phyloP scores from a whole-genome alignment of 2,113 vertebrate species.

The Gymnogyps californianus region DNA sequence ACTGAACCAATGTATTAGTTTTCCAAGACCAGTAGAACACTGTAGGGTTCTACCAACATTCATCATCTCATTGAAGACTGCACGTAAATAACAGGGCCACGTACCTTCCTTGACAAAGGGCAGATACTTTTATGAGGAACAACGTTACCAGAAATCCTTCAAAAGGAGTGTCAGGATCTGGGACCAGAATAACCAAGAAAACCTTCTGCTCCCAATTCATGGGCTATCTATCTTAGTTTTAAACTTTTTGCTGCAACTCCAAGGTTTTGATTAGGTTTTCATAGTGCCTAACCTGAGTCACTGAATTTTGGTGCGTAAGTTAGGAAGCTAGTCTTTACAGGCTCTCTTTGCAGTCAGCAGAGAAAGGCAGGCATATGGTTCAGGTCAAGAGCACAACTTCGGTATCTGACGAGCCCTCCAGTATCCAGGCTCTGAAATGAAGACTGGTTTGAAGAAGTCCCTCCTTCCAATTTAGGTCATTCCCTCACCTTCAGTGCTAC shows the following conservation, averaged over 20 bases:
- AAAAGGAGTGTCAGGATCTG: background rate
- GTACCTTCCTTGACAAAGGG: background rate
- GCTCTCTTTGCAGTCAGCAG: background rate
- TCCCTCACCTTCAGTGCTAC: background rate
- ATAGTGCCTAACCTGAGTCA: background rate
- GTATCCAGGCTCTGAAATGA: background rate
- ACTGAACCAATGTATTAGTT: background rate
- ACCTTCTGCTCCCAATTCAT: background rate
- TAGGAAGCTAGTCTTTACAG: background rate
- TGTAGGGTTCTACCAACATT: background rate
- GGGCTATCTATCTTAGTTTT: background rate
- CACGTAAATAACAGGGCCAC: background rate
- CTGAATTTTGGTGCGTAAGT: background rate
- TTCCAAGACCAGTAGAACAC: background rate
- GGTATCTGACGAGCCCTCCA: background rate
- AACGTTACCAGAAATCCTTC: background rate
- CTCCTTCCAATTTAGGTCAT: background rate
- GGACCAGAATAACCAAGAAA: background rate
- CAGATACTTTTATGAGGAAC: background rate
- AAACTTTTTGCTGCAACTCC: background rate
- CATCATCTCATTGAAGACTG: background rate
- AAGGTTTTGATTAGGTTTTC: background rate
- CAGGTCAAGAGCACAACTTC: background rate
- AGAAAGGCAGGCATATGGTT: background rate
- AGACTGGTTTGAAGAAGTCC: background rate